Percentiles rank a stretch among this genome's conserved stretches.
These are phyloP conservation scores for Teleiodes luculella DNA, from an alignment of 2,888 invertebrate species.

Conservation along the genomic window DNA sequence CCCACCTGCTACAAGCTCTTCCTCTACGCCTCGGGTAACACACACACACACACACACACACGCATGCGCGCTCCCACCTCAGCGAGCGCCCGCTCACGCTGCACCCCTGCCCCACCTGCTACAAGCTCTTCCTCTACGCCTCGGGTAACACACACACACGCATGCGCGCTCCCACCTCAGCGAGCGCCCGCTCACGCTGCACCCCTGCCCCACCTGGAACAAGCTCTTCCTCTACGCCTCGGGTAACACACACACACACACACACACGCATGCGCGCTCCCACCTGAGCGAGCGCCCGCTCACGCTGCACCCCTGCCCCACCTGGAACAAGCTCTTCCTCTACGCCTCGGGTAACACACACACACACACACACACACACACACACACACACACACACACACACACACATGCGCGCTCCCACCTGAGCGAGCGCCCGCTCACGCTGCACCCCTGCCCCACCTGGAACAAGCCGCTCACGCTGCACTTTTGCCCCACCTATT, in stretches of 20 bases:
- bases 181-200: constrained; percentile 75
- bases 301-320: constrained; percentile 81
- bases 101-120: constrained; percentile 79
- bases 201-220: constrained; percentile 77
- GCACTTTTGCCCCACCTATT: constrained; percentile 79
- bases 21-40: constrained; percentile 53
- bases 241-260: too few species aligned
- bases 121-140: constrained; percentile 55
- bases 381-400: too few species aligned
- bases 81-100: constrained; percentile 71
- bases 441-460: constrained; percentile 81
- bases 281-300: constrained; percentile 68
- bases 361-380: too few species aligned
- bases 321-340: constrained; percentile 39
- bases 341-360: too few species aligned
- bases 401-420: too few species aligned
- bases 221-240: constrained; percentile 58
- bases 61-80: constrained; percentile 71
- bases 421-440: constrained; percentile 58
- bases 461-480: constrained; percentile 72
- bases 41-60: constrained; percentile 14
- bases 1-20: constrained; percentile 57
- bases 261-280: constrained; percentile 81
- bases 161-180: constrained; percentile 69
- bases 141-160: constrained; percentile 43